phyloP scores from a whole-genome alignment of 2,113 vertebrate genomes.

The Tragelaphus imberbis region DNA sequence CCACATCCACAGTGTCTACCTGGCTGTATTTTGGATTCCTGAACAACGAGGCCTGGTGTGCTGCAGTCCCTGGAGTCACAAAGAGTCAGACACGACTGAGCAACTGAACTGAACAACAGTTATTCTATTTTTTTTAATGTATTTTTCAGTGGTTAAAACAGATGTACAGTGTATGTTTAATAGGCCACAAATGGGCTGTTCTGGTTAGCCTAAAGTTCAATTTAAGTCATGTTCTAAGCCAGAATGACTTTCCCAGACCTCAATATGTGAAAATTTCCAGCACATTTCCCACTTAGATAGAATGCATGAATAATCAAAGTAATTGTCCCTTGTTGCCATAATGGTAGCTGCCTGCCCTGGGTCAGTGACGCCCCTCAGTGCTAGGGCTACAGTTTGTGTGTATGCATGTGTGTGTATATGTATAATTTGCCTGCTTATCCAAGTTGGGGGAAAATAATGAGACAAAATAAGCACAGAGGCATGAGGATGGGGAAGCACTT shows the following conservation, averaged over 20 bases:
- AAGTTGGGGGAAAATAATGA: neutral
- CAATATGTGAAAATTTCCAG: neutral
- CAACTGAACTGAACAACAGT: neutral
- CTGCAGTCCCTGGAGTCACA: neutral
- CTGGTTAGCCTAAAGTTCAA: neutral
- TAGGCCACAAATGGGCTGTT: neutral
- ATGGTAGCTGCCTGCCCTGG: neutral
- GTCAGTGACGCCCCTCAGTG: neutral
- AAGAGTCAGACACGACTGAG: neutral
- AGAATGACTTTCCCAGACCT: neutral
- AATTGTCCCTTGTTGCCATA: neutral
- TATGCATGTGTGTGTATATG: neutral
- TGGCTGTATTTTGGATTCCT: neutral
- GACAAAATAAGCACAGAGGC: neutral
- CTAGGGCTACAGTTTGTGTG: neutral
- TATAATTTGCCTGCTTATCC: neutral
- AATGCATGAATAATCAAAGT: neutral
- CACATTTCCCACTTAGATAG: neutral
- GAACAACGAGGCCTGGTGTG: neutral
- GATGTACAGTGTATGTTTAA: neutral
- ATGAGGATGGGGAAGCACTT: neutral
- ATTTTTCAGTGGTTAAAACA: neutral
- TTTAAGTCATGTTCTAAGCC: neutral
- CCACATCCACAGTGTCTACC: neutral
- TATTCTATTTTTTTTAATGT: neutral